Base-by-base conservation (phyloP, 2,888 invertebrate species). In the Andrena trimmerana region DNA sequence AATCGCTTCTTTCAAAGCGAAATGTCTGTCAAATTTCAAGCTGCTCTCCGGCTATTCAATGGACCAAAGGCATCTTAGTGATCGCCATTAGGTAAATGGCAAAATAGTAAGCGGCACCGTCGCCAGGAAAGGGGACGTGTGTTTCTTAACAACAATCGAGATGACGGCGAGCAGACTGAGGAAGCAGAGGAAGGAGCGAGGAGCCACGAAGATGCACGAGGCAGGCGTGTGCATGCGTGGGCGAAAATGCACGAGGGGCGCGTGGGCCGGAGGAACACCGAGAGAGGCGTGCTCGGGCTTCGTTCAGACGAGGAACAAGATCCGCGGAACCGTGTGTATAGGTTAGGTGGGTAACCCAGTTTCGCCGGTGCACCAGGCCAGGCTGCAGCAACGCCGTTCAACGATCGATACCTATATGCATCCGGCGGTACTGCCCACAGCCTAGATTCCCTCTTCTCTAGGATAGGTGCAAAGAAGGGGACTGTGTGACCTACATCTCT, bases 281-380 rank as follows among this genome's bases (percentile, higher is more conserved):
- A 67, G 75, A 83, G 82, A 84, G 82, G 80, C 79, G 66, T 82
- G 73, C 65, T 71, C 33, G 42, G 69, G 74, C 76, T 70, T 69
- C 69, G 78, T 75, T 67, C 74, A 78, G 74, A 78, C 75, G 74
- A 81, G 74, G 83, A 83, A 78, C 81, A 72, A 78, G 78, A 78
- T 86, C 81, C 73, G 59, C 81, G 68, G 81, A 74, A 79, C 62
- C 77, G 84, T 78, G 78, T 85, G 84, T 86, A 78, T 84, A 88
- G 89, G 88, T 90, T 89, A 87, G 88, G 86, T 89, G 85, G 89
- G 90, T 92, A 93, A 92, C 93, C 93, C 87, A 93, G 92, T 93
- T 93, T 92, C 85, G 84, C 83, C 88, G 89, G 88, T 91, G 90
- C 91, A 92, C 90, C 91, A 90, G 91, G 89, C 90, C 89, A 88